Evolutionary conservation across 2,888 invertebrate species (phyloP), one percentile per base, ranked within the genome.

Genomic region (Rhabditoides inermis): DNA sequence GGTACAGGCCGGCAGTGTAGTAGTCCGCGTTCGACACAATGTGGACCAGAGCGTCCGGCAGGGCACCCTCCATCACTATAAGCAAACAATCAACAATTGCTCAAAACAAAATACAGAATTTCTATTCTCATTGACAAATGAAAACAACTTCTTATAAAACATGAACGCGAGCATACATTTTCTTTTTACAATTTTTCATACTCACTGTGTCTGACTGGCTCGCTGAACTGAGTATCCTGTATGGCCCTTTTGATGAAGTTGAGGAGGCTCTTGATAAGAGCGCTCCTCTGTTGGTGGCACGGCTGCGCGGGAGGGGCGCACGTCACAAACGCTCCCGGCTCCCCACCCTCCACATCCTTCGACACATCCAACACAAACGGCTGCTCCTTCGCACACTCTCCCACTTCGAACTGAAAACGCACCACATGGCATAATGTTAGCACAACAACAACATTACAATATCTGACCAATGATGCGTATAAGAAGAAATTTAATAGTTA

Each of bases 1-100:
- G 79, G 77, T 88, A 89, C 48, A 90, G 78, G 0, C 88, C 88
- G 12, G 88, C 85, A 0, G 88, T 88, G 76, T 89, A 89, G 76
- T 88, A 90, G 72, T 88, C 88, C 0, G 88, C 86, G 79, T 89
- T 88, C 62, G 87, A 87, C 58, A 90, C 87, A 28, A 90, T 86
- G 66, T 82, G 82, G 65, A 86, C 86, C 57, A 89, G 77, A 0
- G 87, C 86, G 42, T 83, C 82, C 0, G 88, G 88, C 56, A 89
- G 77, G 23, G 85, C 85, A 2, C 86, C 87, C 77, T 88, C 88
- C 88, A 89, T 89, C 26, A 89, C 84, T 80, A 35, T n/a, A 30
- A 18, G 18, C 10, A 55, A 35, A 55, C 15, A 55, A n/a, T n/a
- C 32, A 35, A 20, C 27, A 22, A 15, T 10, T 55, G 22, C 15